phyloP scores from a whole-genome alignment of 2,888 invertebrate species.

The Ophion costatus region DNA sequence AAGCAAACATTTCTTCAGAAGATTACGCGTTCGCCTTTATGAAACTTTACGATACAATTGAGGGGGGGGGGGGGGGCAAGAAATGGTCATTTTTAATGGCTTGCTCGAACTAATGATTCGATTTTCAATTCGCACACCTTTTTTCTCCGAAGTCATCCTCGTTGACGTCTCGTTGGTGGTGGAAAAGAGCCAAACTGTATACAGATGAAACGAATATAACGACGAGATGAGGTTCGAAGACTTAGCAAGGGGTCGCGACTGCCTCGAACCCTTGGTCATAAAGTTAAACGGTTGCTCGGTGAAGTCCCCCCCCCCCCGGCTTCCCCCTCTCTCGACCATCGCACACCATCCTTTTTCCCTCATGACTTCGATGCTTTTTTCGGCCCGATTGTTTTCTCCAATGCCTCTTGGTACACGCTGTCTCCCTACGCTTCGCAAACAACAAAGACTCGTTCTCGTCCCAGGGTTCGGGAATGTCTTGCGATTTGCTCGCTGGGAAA shows the following conservation, averaged over 20 bases:
- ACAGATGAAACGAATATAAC: constrained; percentile 57
- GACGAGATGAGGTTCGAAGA: constrained; percentile 44
- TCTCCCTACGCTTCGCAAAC: constrained; percentile 6
- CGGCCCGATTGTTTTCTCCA: background rate
- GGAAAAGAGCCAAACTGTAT: constrained; percentile 5
- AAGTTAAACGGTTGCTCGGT: constrained; percentile 67
- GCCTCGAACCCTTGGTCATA: constrained; percentile 66
- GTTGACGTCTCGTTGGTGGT: constrained; percentile 28
- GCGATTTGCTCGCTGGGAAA: constrained; percentile 64
- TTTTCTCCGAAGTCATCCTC: constrained; percentile 22
- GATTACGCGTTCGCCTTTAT: background rate
- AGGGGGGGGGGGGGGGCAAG: background rate
- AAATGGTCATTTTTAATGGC: constrained; percentile 17
- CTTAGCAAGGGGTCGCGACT: constrained; percentile 61
- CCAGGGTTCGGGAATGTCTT: constrained; percentile 50
- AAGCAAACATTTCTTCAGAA: constrained; percentile 17
- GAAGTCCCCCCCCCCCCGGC: constrained; percentile 35
- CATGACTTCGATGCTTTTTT: constrained; percentile 40
- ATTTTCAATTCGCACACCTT: constrained; percentile 33
- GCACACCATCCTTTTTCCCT: constrained; percentile 41
- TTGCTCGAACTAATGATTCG: constrained; percentile 23
- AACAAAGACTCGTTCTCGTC: constrained; percentile 37
- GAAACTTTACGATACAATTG: constrained; percentile 2
- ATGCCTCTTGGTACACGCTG: background rate
- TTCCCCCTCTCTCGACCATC: constrained; percentile 16